Conservation (phyloP, 2,113 vertebrate genomes). For the Ellobius talpinus region DNA sequence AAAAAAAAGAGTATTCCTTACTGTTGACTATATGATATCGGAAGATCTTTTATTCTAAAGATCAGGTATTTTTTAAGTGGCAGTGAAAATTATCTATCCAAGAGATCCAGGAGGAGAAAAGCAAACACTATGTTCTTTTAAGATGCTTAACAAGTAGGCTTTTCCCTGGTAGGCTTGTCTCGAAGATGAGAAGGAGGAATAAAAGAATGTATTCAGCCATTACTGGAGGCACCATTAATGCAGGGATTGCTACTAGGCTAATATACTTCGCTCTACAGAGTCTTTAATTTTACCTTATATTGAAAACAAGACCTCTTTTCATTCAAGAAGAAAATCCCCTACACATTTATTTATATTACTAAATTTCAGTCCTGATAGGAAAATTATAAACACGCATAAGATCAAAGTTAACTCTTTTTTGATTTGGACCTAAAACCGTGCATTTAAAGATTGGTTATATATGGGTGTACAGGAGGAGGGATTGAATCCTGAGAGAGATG, state of each 20-base stretch:
- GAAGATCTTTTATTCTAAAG: neutral
- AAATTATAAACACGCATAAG: constrained; percentile 12
- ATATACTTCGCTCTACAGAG: neutral
- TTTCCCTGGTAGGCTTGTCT: neutral
- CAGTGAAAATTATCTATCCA: neutral
- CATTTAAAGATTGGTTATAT: neutral
- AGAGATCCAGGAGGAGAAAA: neutral
- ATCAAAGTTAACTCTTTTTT: neutral
- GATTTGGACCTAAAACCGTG: neutral
- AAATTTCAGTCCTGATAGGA: neutral
- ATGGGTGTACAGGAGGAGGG: neutral
- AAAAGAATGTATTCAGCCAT: neutral
- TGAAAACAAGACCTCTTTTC: neutral
- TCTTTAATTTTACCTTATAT: neutral
- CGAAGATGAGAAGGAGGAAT: neutral
- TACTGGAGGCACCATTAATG: neutral
- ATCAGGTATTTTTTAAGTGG: neutral
- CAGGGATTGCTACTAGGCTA: neutral
- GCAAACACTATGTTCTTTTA: neutral
- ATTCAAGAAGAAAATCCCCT: constrained; percentile 18
- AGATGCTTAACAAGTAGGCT: neutral
- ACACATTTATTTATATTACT: neutral
- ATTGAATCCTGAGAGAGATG: neutral
- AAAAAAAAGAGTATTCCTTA: neutral
- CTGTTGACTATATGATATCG: neutral